phyloP scores from a whole-genome alignment of 2,888 invertebrate genomes.

The Nycteola revayana region DNA sequence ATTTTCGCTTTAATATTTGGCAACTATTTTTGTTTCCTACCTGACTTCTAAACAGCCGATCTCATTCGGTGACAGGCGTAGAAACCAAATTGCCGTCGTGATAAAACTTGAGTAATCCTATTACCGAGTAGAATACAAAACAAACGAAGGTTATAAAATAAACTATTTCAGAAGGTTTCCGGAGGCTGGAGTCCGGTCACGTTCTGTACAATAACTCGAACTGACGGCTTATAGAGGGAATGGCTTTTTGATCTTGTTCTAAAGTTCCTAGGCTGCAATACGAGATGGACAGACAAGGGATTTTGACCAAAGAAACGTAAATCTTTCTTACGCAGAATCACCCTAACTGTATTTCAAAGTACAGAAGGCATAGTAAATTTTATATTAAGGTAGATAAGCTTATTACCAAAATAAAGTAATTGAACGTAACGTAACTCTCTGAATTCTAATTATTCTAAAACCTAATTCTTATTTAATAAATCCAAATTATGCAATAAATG shows the following conservation, averaged over 20 bases:
- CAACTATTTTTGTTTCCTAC: too few species aligned
- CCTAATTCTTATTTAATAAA: too few species aligned
- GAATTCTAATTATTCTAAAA: too few species aligned
- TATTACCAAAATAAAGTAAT: too few species aligned
- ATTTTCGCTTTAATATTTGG: too few species aligned
- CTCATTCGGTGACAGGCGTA: conserved; percentile 4
- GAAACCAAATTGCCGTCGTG: conserved; percentile 20
- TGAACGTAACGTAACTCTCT: too few species aligned
- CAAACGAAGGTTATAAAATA: conserved; percentile 41
- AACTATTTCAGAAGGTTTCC: conserved; percentile 33
- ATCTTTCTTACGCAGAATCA: not conserved
- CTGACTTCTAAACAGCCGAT: not conserved
- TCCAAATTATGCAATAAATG: too few species aligned
- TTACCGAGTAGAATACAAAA: conserved; percentile 25
- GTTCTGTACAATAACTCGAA: conserved; percentile 60
- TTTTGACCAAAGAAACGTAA: not conserved
- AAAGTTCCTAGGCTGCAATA: conserved; percentile 33
- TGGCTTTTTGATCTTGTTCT: conserved; percentile 67
- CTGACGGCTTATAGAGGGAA: conserved; percentile 67
- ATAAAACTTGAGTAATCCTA: conserved; percentile 27
- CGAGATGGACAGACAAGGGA: conserved; percentile 29
- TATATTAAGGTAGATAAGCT: too few species aligned
- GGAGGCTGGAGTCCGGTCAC: conserved; percentile 56
- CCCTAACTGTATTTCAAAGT: not conserved
- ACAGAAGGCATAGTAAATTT: too few species aligned